A percentile compares a stretch with the other conserved stretches of the same genome.
phyloP scores from a whole-genome alignment of 2,797 vertebrate species.

The Sebastes hubbsi region DNA sequence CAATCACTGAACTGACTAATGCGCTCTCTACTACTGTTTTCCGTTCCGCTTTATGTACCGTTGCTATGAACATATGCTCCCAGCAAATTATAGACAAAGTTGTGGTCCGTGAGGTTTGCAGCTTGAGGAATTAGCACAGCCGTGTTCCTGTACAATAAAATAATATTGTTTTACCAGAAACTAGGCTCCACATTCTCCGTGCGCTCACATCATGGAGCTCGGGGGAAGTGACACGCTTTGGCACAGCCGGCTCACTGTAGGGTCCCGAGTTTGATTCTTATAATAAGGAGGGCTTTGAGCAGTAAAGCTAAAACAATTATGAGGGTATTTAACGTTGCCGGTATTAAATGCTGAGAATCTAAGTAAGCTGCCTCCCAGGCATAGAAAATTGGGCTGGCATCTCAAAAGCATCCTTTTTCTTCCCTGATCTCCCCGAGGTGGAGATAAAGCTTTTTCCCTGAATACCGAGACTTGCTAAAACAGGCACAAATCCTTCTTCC shows the following conservation, averaged over 20 bases:
- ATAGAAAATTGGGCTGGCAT: slow-evolving; percentile 67
- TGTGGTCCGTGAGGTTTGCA: slow-evolving; percentile 84
- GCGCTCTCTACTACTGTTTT: slow-evolving; percentile 83
- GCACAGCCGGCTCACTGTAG: slow-evolving; percentile 45
- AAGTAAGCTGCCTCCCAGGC: slow-evolving; percentile 74
- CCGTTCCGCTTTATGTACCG: slow-evolving; percentile 83
- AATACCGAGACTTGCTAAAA: slow-evolving; percentile 77
- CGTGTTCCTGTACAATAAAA: slow-evolving; percentile 83
- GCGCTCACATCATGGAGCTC: slow-evolving; percentile 54
- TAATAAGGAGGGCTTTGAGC: slow-evolving; percentile 65
- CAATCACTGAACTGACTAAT: slow-evolving; percentile 80
- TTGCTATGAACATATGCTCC: slow-evolving; percentile 85
- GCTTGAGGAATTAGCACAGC: slow-evolving; percentile 81
- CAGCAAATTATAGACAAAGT: slow-evolving; percentile 84
- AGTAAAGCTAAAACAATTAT: slow-evolving; percentile 74
- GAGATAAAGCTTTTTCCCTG: slow-evolving; percentile 63
- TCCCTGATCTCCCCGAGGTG: slow-evolving; percentile 72
- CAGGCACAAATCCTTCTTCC: slow-evolving; percentile 70
- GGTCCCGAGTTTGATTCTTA: slow-evolving; percentile 57
- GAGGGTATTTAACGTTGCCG: slow-evolving; percentile 59
- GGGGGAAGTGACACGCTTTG: slow-evolving; percentile 64
- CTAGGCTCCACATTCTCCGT: slow-evolving; percentile 67
- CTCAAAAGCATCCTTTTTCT: slow-evolving; percentile 66
- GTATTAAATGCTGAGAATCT: slow-evolving; percentile 65
- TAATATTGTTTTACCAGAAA: slow-evolving; percentile 84